These are phyloP conservation scores for Zhuqinia jingwanae DNA, from an alignment of 2,888 invertebrate genomes.

Conservation along the genomic window DNA sequence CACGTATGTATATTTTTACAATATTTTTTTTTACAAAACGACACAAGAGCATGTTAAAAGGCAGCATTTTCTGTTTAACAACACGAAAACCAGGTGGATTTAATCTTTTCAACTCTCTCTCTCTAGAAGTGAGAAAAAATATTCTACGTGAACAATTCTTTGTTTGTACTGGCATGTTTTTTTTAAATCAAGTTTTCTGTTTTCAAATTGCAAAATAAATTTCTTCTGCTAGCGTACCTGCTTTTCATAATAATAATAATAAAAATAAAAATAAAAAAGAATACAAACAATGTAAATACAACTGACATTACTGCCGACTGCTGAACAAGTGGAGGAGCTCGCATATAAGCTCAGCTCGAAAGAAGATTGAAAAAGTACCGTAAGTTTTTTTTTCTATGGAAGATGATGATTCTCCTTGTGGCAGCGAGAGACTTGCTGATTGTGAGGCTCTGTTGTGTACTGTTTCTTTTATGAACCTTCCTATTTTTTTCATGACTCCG, in stretches of 20 bases:
- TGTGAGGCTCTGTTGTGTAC: conserved; percentile 26
- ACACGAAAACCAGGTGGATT: conserved; percentile 69
- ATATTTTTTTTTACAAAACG: conserved; percentile 26
- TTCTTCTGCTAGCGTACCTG: too few species aligned
- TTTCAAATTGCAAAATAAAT: conserved; percentile 30
- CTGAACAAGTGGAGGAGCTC: neutral
- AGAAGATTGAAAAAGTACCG: conserved; percentile 68
- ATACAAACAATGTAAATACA: conserved; percentile 9
- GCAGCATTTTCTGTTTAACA: conserved; percentile 16
- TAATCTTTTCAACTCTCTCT: conserved; percentile 58
- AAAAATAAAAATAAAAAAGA: too few species aligned
- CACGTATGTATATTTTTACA: conserved; percentile 32
- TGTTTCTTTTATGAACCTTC: conserved; percentile 53
- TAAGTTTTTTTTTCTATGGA: conserved; percentile 70
- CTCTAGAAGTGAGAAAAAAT: conserved; percentile 41
- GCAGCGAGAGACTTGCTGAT: conserved; percentile 47
- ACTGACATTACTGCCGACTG: too few species aligned
- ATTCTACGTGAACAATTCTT: conserved; percentile 69
- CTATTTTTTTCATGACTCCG: conserved; percentile 52
- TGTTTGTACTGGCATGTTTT: conserved; percentile 61
- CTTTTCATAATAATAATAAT: too few species aligned
- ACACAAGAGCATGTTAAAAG: conserved; percentile 23
- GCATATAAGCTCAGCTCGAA: conserved; percentile 23
- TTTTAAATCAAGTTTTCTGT: conserved; percentile 66
- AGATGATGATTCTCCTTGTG: conserved; percentile 56